A percentile compares a stretch with the other conserved stretches of the same genome.
Conservation (phyloP, 1,140 invertebrate species). For the Maconellicoccus hirsutus region DNA sequence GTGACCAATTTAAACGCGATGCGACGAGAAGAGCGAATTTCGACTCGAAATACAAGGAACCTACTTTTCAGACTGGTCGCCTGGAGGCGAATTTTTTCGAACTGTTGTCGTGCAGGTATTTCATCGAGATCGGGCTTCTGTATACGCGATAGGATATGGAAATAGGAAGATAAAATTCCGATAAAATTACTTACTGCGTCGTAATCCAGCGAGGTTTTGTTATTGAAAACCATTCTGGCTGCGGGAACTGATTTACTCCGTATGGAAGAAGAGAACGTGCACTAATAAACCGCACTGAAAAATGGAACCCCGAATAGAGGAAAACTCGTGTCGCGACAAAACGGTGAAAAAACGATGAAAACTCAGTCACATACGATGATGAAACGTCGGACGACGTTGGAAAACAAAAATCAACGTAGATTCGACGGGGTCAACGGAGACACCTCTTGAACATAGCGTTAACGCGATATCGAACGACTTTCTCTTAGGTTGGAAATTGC, state of each 20-base stretch:
- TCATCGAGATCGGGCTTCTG: too few relatives aligned
- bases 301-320: not conserved
- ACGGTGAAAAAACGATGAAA: not conserved
- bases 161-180: too few relatives aligned
- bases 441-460: not conserved
- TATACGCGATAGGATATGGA: too few relatives aligned
- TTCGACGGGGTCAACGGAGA: slow-evolving; percentile 5
- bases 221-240: not conserved
- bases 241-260: not conserved
- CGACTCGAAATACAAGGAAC: not conserved
- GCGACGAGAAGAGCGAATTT: not conserved
- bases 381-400: too few relatives aligned
- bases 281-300: not conserved
- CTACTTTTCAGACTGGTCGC: not conserved
- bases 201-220: slow-evolving; percentile 8
- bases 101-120: too few relatives aligned
- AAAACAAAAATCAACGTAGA: not conserved
- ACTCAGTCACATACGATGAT: not conserved
- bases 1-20: not conserved
- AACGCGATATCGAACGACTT: slow-evolving; percentile 17
- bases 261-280: not conserved
- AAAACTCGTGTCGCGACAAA: not conserved
- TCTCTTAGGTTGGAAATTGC: slow-evolving; percentile 12
- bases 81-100: not conserved
- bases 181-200: not conserved